Evolutionary conservation across 2,888 invertebrate species (phyloP), one percentile per base, ranked within the genome.

Genomic region (Aporophyla lueneburgensis): DNA sequence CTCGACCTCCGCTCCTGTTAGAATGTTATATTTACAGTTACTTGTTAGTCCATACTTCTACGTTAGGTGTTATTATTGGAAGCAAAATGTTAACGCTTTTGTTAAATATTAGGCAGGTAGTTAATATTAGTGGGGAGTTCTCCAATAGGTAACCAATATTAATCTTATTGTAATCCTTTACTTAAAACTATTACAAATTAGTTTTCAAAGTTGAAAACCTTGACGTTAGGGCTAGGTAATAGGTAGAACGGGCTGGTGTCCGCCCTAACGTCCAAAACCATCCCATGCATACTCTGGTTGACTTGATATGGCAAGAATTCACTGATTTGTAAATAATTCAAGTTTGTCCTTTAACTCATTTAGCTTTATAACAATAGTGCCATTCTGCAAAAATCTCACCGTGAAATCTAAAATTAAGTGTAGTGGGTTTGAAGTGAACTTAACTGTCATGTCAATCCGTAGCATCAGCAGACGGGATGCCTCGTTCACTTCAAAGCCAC

Each of bases 1-100:
- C 94, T 94, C 86, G 92, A 89, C 84, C 93, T 93, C 87, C 91
- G 93, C 94, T 95, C 95, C 94, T 89, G 94, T 95, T 96, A 96
- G 92, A 89, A 94, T 89, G 85, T 88, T 89, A 92, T 89, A 87
- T 88, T 89, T 84, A 90, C 88, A 86, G 75, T 80, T 86, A 74
- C n/a, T 85, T 83, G 90, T 93, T 92, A 90, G 89, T 88, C 74
- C 49, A 65, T 69, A 61, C 14, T 62, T 40, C 65, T 46, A 74
- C 40, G 59, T 81, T 85, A 73, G 59, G 5, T 61, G 24, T 59
- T 77, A 75, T 63, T 49, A 27, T 21, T 51, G 5, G 27, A 56
- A 67, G 19, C n/a, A 46, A 62, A 56, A 9, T 58, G 61, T 6
- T 74, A 62, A 54, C 21, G 27, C 40, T n/a, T 46, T 40, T 43